Evolutionary conservation across 2,113 vertebrate species (phyloP).

Genomic region (Phyllostomus discolor): DNA sequence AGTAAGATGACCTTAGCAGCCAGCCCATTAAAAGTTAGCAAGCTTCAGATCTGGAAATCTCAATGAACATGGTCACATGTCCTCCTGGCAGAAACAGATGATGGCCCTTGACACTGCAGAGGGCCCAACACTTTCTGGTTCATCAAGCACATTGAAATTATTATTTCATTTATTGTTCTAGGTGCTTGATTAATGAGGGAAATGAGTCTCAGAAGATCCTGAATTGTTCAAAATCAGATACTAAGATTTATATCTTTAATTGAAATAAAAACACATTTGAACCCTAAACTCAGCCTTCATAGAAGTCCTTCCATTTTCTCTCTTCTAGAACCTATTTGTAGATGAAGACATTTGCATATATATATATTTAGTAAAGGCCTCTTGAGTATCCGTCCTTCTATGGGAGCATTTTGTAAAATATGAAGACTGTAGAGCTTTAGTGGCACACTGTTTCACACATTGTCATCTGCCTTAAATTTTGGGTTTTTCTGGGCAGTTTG

Average conservation of each 20-base stretch:
- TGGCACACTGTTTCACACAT: background rate
- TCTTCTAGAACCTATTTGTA: background rate
- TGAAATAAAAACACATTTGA: background rate
- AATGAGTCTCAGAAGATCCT: background rate
- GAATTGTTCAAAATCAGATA: background rate
- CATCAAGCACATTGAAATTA: background rate
- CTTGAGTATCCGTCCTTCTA: background rate
- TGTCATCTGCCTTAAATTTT: background rate
- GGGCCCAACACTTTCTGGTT: background rate
- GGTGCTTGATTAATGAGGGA: background rate
- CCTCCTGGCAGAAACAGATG: background rate
- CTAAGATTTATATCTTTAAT: background rate
- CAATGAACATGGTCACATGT: fast-evolving
- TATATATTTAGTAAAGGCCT: background rate
- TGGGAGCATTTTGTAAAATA: background rate
- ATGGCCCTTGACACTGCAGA: background rate
- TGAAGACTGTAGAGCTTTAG: background rate
- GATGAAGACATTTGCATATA: background rate
- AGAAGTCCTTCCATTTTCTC: background rate
- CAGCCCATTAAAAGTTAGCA: background rate
- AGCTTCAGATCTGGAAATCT: background rate
- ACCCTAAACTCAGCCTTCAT: background rate
- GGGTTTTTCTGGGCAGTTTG: background rate
- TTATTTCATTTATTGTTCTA: background rate
- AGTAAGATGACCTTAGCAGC: background rate